Base-by-base conservation (phyloP, 1,140 invertebrate species). In the Proales similis region DNA sequence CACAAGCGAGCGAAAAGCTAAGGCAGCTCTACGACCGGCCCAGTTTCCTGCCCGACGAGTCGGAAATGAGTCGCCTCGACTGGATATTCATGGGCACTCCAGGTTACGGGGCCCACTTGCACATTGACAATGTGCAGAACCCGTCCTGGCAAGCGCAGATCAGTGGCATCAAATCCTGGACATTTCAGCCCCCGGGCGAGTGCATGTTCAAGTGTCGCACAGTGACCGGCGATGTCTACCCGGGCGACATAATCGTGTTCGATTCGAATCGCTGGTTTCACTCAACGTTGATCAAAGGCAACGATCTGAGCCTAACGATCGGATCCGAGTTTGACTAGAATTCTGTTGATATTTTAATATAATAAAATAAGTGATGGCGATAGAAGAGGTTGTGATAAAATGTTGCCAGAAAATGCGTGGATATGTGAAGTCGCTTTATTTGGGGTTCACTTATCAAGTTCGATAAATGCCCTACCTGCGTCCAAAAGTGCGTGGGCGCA, bases 31-130 rank as follows among this genome's bases (percentile, higher is more conserved):
- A 94, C 71, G 72, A 77, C 0, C 75, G 83, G 27, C 91, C 91
- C 0, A 90, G 92, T 70, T 95, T 96, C 72, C 79, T 96, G 4
- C 89, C 90, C 0, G 74, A 74, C 26, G 81, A 82, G 1, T 84
- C 89, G 0, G 88, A 92, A 72, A 86, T 83, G 65, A 86, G 87
- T 68, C 84, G 83, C 48, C 82, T 86, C 0, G 89, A 91, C 75
- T 95, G 90, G 90, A 88, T 95, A 66, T 95, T 95, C 70, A 93
- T 95, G 84, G 91, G 91, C 0, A 88, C 85, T 29, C 83, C 86
- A 0, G 90, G 90, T 32, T 83, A 88, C 70, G 91, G 91, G 0
- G 90, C 90, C 1, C 85, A 90, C 66, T 86, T 94, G 84, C 90
- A 95, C 74, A 88, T 92, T 76, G 90, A 94, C 72, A 86, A 88